These are phyloP conservation scores for Lymantria dispar DNA, from an alignment of 2,888 invertebrate genomes.

Conservation along the genomic window DNA sequence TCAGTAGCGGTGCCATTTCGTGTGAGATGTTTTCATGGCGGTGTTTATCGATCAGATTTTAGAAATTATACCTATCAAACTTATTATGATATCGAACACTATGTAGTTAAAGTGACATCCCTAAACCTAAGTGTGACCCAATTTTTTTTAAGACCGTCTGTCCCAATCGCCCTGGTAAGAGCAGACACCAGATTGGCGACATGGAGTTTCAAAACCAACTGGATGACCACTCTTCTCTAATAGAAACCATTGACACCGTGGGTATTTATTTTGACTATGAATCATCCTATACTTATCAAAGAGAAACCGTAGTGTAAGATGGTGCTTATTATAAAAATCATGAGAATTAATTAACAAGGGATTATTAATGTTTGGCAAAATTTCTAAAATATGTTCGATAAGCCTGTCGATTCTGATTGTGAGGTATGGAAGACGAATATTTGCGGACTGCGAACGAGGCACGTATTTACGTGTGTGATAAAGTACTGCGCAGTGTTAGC, in stretches of 20 bases:
- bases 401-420: constrained; percentile 8
- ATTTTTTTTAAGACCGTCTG: too few species aligned
- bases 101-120: not conserved
- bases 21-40: constrained; percentile 50
- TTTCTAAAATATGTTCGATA: not conserved
- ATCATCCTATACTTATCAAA: not conserved
- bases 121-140: too few species aligned
- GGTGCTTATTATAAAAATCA: not conserved
- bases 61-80: not conserved
- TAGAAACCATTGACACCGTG: too few species aligned
- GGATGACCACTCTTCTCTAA: too few species aligned
- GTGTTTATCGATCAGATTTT: constrained; percentile 2
- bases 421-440: not conserved
- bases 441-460: not conserved
- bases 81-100: not conserved
- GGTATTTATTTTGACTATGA: not conserved
- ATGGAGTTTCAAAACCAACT: too few species aligned
- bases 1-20: constrained; percentile 71
- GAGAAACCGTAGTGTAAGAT: not conserved
- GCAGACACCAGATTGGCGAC: too few species aligned
- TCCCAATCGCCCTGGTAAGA: too few species aligned
- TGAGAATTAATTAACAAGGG: not conserved
- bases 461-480: constrained; percentile 1
- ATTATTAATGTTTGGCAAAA: not conserved
- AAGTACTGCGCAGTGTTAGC: constrained; percentile 1